These are phyloP conservation scores for Phyllopteryx taeniolatus DNA, from an alignment of 2,113 vertebrate genomes.

Conservation along the genomic window DNA sequence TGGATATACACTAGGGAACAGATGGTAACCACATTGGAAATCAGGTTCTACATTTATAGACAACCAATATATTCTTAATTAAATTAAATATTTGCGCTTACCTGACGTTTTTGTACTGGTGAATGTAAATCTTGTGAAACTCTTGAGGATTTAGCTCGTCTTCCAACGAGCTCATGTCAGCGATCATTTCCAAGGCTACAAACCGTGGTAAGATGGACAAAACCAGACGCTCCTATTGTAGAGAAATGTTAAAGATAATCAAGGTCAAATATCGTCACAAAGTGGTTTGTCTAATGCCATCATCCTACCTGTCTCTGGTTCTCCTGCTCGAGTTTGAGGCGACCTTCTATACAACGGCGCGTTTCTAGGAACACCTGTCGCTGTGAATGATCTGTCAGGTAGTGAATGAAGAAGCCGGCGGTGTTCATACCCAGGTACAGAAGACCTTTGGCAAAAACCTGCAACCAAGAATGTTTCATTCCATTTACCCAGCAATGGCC, in stretches of 20 bases:
- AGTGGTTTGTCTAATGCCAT: neutral
- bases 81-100: constrained; percentile 20
- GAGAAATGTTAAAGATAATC: neutral
- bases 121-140: constrained; percentile 77
- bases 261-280: neutral
- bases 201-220: constrained; percentile 74
- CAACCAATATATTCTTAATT: neutral
- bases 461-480: constrained; percentile 2
- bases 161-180: constrained; percentile 69
- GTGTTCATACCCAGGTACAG: constrained; percentile 95
- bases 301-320: constrained; percentile 91
- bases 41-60: neutral
- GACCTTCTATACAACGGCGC: constrained; percentile 88
- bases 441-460: constrained; percentile 87
- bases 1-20: neutral
- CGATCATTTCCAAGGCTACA: constrained; percentile 78
- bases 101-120: constrained; percentile 77
- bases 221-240: constrained; percentile 68
- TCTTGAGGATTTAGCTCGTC: constrained; percentile 69
- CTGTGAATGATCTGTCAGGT: constrained; percentile 90
- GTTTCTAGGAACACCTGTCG: constrained; percentile 96
- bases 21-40: neutral
- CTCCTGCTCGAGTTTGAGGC: constrained; percentile 88
- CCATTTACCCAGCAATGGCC: neutral
- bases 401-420: constrained; percentile 93